phyloP scores from a whole-genome alignment of 2,113 vertebrate genomes.

The Lanius ludovicianus region DNA sequence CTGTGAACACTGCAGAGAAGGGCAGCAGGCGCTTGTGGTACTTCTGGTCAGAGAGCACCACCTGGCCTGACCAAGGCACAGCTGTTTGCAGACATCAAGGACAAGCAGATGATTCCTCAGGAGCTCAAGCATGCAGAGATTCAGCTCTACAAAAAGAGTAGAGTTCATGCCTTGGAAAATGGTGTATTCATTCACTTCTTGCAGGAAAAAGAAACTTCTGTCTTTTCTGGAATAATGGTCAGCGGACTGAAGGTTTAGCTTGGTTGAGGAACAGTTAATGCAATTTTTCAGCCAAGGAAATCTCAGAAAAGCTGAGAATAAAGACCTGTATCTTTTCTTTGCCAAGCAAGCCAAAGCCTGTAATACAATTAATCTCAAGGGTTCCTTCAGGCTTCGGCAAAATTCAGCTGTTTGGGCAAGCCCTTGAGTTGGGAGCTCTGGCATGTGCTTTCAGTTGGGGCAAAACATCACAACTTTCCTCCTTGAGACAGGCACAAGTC shows the following conservation, averaged over 20 bases:
- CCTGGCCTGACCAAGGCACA: neutral
- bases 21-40: neutral
- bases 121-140: neutral
- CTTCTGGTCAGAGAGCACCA: neutral
- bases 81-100: neutral
- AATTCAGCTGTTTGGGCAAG: neutral
- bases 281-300: neutral
- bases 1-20: neutral
- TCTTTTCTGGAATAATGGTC: neutral
- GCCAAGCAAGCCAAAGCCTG: neutral
- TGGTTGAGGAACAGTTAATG: neutral
- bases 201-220: neutral
- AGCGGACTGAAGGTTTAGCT: neutral
- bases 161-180: neutral
- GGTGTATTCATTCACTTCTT: neutral
- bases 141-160: neutral
- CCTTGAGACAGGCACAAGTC: rapidly evolving
- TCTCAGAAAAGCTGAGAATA: neutral
- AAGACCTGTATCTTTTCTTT: neutral
- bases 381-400: neutral
- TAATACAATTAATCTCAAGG: neutral
- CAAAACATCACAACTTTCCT: neutral
- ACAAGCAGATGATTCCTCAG: neutral
- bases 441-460: neutral
- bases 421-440: neutral